These are phyloP conservation scores for Crocodylus rhombifer DNA, from an alignment of 2,797 vertebrate genomes.

Conservation along the genomic window DNA sequence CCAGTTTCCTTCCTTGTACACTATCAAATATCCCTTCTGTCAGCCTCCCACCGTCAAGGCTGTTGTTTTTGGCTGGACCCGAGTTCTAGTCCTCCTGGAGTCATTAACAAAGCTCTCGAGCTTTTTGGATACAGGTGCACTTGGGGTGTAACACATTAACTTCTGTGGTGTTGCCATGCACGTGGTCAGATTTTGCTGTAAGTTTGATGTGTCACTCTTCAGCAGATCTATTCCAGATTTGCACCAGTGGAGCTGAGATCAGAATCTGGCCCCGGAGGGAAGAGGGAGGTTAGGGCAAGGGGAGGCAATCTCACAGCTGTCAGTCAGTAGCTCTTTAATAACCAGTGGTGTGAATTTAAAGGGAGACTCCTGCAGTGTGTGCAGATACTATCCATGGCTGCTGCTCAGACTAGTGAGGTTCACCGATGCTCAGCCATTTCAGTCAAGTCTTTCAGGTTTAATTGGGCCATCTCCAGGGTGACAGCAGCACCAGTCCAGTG, in stretches of 20 bases:
- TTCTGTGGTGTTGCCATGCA: not conserved
- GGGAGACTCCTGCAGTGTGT: not conserved
- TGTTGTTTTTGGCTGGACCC: slow-evolving; percentile 58
- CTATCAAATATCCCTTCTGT: slow-evolving; percentile 37
- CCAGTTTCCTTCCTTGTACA: slow-evolving; percentile 52
- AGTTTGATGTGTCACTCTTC: not conserved
- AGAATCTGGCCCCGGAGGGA: not conserved
- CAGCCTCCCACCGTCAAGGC: not conserved
- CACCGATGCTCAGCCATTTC: not conserved
- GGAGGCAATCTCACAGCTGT: not conserved
- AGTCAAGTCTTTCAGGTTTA: not conserved
- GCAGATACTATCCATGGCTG: slow-evolving; percentile 1
- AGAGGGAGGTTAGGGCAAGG: not conserved
- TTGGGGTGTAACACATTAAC: slow-evolving; percentile 37
- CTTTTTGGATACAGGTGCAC: slow-evolving; percentile 50
- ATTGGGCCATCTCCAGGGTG: not conserved
- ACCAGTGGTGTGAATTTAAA: not conserved
- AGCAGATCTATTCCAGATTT: not conserved
- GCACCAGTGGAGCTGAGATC: not conserved
- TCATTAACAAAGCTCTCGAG: slow-evolving; percentile 29
- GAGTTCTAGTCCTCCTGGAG: slow-evolving; percentile 54
- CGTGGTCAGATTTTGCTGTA: not conserved
- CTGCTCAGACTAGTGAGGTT: not conserved
- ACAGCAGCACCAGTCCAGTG: not conserved
- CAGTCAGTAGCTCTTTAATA: not conserved